Conservation (phyloP, 1,140 invertebrate genomes). For the Amyelois transitella region DNA sequence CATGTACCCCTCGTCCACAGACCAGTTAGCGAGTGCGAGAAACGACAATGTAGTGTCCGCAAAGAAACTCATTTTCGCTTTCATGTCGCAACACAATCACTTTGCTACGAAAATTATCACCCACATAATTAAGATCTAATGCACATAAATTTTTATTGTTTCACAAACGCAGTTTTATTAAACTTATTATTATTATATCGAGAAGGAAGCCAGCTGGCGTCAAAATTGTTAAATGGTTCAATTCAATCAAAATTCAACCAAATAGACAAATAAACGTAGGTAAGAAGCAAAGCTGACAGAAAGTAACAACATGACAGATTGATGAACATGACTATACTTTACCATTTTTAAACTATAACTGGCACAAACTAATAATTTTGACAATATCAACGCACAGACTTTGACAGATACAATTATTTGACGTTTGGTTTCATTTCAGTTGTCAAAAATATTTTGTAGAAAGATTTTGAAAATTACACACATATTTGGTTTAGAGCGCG, state of each 20-base stretch:
- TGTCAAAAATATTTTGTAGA: no score
- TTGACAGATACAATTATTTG: no score
- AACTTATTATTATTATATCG: constrained; percentile 13
- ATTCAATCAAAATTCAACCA: constrained; percentile 50
- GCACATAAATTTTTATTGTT: constrained; percentile 15
- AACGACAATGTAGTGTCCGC: background rate
- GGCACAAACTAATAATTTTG: no score
- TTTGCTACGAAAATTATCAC: constrained; percentile 43
- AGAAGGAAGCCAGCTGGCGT: background rate
- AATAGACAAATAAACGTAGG: constrained; percentile 60
- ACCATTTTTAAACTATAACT: no score
- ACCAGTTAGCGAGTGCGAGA: constrained; percentile 20
- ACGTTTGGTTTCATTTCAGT: no score
- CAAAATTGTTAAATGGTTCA: constrained; percentile 14
- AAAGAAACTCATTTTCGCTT: constrained; percentile 29
- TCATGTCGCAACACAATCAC: constrained; percentile 47
- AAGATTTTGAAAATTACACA: no score
- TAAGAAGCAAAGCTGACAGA: constrained; percentile 46
- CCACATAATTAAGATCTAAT: constrained; percentile 6
- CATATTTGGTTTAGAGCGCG: no score
- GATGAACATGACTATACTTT: no score
- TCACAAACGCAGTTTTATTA: background rate
- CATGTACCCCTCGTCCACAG: constrained; percentile 56
- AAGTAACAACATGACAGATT: background rate
- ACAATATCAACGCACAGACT: constrained; percentile 81